Percentiles rank a stretch among this genome's conserved stretches.
Conservation (phyloP, 2,113 vertebrate genomes). For the Perca schrenkii region DNA sequence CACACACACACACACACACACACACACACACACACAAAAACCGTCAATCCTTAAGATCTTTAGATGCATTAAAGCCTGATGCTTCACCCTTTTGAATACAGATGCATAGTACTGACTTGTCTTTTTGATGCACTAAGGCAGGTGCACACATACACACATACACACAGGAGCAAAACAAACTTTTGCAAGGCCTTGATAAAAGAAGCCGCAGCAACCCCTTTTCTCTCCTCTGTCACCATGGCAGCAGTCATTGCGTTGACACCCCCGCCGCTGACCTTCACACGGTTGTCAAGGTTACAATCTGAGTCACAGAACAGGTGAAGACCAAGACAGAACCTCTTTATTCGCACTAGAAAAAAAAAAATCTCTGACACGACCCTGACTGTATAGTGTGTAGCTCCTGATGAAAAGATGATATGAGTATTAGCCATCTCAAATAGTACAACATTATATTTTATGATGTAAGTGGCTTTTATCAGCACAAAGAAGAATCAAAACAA, state of each 20-base stretch:
- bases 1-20: too few species aligned
- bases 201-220: slow-evolving; percentile 32
- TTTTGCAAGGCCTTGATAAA: slow-evolving; percentile 63
- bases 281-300: slow-evolving; percentile 74
- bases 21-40: not conserved
- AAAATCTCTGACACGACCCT: not conserved
- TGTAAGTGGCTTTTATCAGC: slow-evolving; percentile 28
- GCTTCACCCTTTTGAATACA: slow-evolving; percentile 32
- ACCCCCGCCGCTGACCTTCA: slow-evolving; percentile 66
- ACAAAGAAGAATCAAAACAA: slow-evolving; percentile 34
- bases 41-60: not conserved
- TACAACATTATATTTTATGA: too few species aligned
- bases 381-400: not conserved
- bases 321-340: slow-evolving; percentile 14
- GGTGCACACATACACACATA: slow-evolving; percentile 9
- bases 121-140: slow-evolving; percentile 16
- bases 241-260: slow-evolving; percentile 60
- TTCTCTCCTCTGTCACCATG: slow-evolving; percentile 63
- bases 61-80: slow-evolving; percentile 9
- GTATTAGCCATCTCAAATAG: not conserved
- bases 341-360: slow-evolving; percentile 18
- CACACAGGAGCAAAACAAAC: slow-evolving; percentile 28
- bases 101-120: slow-evolving; percentile 23
- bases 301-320: slow-evolving; percentile 70
- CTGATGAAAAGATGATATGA: not conserved